These are phyloP conservation scores for Lobophora halterata DNA, from an alignment of 2,888 invertebrate species.

Conservation along the genomic window DNA sequence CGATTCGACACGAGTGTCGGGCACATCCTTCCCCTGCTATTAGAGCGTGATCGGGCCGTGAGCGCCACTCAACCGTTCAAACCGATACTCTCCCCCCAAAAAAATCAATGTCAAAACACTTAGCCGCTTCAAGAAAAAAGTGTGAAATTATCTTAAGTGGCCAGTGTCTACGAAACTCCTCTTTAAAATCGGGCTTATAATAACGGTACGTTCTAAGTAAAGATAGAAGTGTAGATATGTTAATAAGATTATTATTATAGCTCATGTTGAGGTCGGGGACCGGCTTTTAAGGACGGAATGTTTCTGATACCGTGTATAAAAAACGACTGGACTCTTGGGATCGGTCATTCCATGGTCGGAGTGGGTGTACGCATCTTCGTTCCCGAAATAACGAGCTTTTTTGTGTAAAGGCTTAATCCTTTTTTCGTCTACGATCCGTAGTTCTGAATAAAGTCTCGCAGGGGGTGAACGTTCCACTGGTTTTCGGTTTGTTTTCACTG, in stretches of 20 bases:
- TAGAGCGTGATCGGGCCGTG: slow-evolving; percentile 39
- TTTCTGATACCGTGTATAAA: slow-evolving; percentile 77
- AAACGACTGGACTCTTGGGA: slow-evolving; percentile 71
- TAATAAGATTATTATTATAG: slow-evolving; percentile 79
- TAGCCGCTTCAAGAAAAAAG: slow-evolving; percentile 60
- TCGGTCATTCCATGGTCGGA: slow-evolving; percentile 71
- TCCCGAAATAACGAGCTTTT: slow-evolving; percentile 52
- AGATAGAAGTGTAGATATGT: slow-evolving; percentile 78
- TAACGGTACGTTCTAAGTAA: slow-evolving; percentile 78
- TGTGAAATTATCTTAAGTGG: slow-evolving; percentile 78
- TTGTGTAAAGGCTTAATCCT: slow-evolving; percentile 49
- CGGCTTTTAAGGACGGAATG: slow-evolving; percentile 76
- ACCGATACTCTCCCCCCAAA: slow-evolving; percentile 39
- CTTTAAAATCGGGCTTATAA: slow-evolving; percentile 68
- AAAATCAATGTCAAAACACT: slow-evolving; percentile 62
- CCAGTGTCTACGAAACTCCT: slow-evolving; percentile 61
- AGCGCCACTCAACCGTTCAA: slow-evolving; percentile 35
- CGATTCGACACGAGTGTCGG: slow-evolving; percentile 65
- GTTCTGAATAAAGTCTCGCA: slow-evolving; percentile 42
- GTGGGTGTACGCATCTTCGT: slow-evolving; percentile 70
- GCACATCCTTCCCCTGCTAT: slow-evolving; percentile 54
- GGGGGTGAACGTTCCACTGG: slow-evolving; percentile 47
- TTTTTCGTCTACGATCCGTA: slow-evolving; percentile 39
- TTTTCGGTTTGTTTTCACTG: slow-evolving; percentile 34
- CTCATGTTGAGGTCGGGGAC: slow-evolving; percentile 68